phyloP scores from a whole-genome alignment of 1,140 invertebrate species.

The Bombus confusus region DNA sequence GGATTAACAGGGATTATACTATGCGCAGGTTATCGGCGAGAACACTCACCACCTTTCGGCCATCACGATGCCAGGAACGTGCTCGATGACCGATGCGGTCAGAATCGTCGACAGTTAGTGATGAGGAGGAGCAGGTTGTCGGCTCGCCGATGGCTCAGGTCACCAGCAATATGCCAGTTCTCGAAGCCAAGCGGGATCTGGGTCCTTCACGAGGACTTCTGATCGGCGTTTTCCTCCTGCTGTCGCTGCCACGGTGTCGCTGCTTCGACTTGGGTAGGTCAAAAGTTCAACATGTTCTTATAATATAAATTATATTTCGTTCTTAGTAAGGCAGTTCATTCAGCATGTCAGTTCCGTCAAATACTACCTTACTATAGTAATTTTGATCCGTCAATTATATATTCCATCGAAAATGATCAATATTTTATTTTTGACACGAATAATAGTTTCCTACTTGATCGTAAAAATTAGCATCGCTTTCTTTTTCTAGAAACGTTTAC shows the following conservation, averaged over 20 bases:
- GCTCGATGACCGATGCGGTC: conserved; percentile 66
- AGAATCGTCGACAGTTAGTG: conserved; percentile 67
- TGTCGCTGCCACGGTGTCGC: conserved; percentile 67
- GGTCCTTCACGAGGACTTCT: conserved; percentile 71
- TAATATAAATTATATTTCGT: no score
- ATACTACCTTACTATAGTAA: no score
- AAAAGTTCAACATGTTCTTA: background rate
- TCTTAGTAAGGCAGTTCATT: background rate
- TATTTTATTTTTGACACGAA: no score
- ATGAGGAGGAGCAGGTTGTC: conserved; percentile 70
- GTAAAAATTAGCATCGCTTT: no score
- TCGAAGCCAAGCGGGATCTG: conserved; percentile 60
- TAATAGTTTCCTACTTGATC: no score
- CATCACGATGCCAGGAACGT: conserved; percentile 66
- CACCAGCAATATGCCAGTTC: conserved; percentile 77
- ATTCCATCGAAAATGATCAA: no score
- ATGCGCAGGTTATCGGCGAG: conserved; percentile 57
- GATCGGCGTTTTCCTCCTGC: conserved; percentile 68
- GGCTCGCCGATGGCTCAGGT: conserved; percentile 72
- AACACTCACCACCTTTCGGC: conserved; percentile 59
- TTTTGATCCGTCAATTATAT: no score
- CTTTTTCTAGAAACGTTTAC: no score
- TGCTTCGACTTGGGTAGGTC: conserved; percentile 75
- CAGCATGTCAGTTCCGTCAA: background rate
- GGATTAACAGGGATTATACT: conserved; percentile 62